A percentile compares a stretch with the other conserved stretches of the same genome.
Conservation (phyloP, 2,113 vertebrate species). For the Diadophis punctatus region DNA sequence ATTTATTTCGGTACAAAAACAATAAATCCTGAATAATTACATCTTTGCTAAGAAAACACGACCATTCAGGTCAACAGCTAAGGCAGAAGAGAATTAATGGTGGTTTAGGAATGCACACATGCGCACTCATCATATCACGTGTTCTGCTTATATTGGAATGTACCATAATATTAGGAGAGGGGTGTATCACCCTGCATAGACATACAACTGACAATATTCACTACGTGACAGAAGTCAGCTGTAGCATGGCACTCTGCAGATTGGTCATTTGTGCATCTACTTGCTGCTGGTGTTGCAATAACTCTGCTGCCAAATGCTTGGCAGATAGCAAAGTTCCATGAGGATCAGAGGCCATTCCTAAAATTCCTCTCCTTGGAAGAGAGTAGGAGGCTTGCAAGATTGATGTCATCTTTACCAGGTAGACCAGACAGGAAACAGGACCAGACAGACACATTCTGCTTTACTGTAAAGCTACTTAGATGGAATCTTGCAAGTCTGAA, state of each 20-base stretch:
- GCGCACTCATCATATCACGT: too few relatives aligned
- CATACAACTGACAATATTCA: too few relatives aligned
- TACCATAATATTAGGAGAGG: too few relatives aligned
- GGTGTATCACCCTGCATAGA: too few relatives aligned
- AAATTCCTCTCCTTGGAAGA: background rate
- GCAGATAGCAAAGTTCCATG: background rate
- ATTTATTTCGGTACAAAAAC: too few relatives aligned
- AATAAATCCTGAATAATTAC: too few relatives aligned
- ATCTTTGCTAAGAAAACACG: too few relatives aligned
- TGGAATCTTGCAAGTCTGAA: background rate
- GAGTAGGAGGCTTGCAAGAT: background rate
- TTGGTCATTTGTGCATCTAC: background rate
- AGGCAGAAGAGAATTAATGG: too few relatives aligned
- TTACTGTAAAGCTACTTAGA: background rate
- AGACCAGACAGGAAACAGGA: background rate
- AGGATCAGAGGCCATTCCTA: background rate
- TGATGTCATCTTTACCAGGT: background rate
- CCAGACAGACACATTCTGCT: background rate
- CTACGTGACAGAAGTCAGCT: too few relatives aligned
- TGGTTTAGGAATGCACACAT: too few relatives aligned
- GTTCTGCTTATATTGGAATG: too few relatives aligned
- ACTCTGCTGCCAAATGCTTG: background rate
- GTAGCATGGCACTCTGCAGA: background rate
- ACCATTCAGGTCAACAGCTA: too few relatives aligned
- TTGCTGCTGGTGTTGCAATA: background rate